Conservation (phyloP, 2,888 invertebrate species). For the Ctena decussata region DNA sequence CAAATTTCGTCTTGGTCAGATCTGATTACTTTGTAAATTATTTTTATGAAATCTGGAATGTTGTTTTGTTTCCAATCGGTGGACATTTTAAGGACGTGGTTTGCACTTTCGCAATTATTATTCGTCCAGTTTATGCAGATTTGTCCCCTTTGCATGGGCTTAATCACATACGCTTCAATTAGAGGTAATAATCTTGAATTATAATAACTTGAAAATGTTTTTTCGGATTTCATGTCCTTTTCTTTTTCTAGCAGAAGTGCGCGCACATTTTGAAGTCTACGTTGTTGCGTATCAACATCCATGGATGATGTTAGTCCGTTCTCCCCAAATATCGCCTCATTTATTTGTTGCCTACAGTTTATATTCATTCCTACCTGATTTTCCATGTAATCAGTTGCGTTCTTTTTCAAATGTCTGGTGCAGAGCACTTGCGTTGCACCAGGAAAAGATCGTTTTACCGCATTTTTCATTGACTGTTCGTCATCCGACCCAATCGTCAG, state of each 20-base stretch:
- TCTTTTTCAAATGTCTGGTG: not conserved
- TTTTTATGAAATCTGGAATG: slow-evolving; percentile 28
- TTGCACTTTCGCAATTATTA: slow-evolving; percentile 44
- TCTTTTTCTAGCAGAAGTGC: not conserved
- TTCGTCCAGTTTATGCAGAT: slow-evolving; percentile 10
- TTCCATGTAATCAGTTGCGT: not conserved
- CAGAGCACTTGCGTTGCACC: not conserved
- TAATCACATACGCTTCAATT: slow-evolving; percentile 10
- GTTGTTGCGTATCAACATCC: not conserved
- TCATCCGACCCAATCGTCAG: not conserved
- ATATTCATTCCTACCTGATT: not conserved
- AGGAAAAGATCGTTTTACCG: not conserved
- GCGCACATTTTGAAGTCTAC: not conserved
- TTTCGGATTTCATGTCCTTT: not conserved
- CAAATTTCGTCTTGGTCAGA: not conserved
- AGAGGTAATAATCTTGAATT: slow-evolving; percentile 5
- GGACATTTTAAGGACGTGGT: slow-evolving; percentile 38
- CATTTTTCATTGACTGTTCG: not conserved
- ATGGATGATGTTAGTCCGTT: not conserved
- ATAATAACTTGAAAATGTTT: not conserved
- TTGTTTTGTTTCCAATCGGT: slow-evolving; percentile 17
- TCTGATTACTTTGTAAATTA: not conserved
- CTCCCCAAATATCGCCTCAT: not conserved
- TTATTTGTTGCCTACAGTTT: not conserved
- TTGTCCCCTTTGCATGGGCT: not conserved